A percentile compares a stretch with the other conserved stretches of the same genome.
Conservation (phyloP, 2,797 vertebrate species). For the Epinephelus coioides region DNA sequence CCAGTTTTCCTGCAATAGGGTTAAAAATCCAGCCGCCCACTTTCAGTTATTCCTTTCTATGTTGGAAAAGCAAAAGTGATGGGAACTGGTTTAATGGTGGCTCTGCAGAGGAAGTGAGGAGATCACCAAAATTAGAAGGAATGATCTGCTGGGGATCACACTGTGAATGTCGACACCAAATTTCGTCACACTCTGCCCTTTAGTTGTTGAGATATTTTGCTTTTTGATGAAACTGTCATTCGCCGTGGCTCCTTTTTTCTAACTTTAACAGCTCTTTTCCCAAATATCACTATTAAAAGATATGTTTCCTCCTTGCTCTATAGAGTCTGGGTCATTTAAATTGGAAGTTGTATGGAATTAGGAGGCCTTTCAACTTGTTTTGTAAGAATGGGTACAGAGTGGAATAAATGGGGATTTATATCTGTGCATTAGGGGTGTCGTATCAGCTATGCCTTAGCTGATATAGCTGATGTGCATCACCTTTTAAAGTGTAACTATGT, state of each 20-base stretch:
- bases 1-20: background rate
- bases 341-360: background rate
- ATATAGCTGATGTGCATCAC: background rate
- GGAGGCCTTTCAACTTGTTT: too few relatives aligned
- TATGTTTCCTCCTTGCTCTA: background rate
- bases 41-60: too few relatives aligned
- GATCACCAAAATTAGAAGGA: background rate
- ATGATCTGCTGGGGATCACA: background rate
- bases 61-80: background rate
- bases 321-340: background rate
- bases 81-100: background rate
- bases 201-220: background rate
- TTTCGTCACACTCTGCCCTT: background rate
- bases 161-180: background rate
- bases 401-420: too few relatives aligned
- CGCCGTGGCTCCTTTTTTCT: too few relatives aligned
- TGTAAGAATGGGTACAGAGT: too few relatives aligned
- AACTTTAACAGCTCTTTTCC: too few relatives aligned
- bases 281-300: too few relatives aligned
- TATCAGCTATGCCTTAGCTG: background rate
- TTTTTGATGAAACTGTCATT: background rate
- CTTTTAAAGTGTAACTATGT: too few relatives aligned
- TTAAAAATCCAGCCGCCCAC: too few relatives aligned
- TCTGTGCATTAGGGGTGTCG: too few relatives aligned
- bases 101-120: background rate